These are phyloP conservation scores for Chromoteleia sp. DNA, from an alignment of 2,888 invertebrate genomes.

Conservation along the genomic window DNA sequence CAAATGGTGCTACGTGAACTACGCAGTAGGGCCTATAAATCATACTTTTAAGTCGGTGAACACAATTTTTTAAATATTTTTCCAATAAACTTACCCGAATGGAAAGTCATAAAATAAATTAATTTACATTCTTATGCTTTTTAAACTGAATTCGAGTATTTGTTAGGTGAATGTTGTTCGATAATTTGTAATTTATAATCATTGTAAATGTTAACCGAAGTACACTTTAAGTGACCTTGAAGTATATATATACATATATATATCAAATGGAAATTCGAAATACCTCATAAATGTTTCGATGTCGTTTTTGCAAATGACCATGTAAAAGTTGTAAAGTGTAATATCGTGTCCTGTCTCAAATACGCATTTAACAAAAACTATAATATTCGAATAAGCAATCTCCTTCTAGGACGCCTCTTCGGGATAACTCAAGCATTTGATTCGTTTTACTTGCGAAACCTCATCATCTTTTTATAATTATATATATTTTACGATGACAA, in stretches of 20 bases:
- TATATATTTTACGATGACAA: constrained; percentile 57
- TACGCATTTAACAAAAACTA: constrained; percentile 8
- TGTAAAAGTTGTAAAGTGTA: constrained; percentile 19
- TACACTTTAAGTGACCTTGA: constrained; percentile 55
- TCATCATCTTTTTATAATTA: constrained; percentile 40
- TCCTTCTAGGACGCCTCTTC: constrained; percentile 7
- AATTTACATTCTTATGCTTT: constrained; percentile 24
- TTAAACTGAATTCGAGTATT: constrained; percentile 25
- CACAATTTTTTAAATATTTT: constrained; percentile 10
- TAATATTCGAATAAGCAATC: constrained; percentile 26
- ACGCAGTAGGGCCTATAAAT: constrained; percentile 39
- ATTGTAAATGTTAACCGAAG: constrained; percentile 22
- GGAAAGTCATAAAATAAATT: not conserved
- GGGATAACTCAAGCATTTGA: constrained; percentile 32
- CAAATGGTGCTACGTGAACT: constrained; percentile 33
- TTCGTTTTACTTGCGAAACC: constrained; percentile 51
- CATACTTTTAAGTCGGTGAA: constrained; percentile 10
- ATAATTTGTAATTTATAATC: constrained; percentile 47
- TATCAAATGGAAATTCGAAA: constrained; percentile 43
- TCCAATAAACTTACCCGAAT: not conserved
- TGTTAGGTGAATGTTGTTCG: constrained; percentile 32
- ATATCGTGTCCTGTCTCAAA: constrained; percentile 12
- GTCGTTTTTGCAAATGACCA: constrained; percentile 43
- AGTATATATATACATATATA: constrained; percentile 39
- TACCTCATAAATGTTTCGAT: constrained; percentile 52